Evolutionary conservation across 37 sponge, comb jelly and placozoan species (phyloP), one percentile per base, ranked within the genome.

Genomic region (Beroe forskalii): DNA sequence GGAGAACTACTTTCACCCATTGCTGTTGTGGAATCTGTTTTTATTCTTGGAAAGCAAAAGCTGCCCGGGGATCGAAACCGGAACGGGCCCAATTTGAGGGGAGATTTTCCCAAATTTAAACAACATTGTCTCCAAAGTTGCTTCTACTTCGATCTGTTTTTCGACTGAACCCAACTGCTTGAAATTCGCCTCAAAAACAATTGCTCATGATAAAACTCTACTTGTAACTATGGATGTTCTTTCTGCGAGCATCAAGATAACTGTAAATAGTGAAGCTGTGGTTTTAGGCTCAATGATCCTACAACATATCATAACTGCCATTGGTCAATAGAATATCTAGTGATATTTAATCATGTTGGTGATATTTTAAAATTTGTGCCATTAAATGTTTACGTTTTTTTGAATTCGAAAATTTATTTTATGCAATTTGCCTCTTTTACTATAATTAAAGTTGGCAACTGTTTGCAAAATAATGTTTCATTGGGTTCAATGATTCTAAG

Each of bases 201-300:
- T 93, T 23, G 67, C 96, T 31, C 90, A 76, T 1, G 89, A 91
- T 1, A 76, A 94, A 2, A 93, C 93, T 17, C 93, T 97, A 2
- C 91, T 97, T 32, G 55, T 95, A 30, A 92, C 96, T 0, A 30
- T 95, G 30, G 75, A 92, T 30, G 90, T 90, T 17, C 37, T 3
- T 20, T 92, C 90, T 0, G 90, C 61, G 20, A 90, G 28, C 0
- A 76, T 72, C 24, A 86, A 86, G 31, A 67, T 95, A 28, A 92
- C 89, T 14, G 92, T 95, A 38, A 97, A 95, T 76, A 95, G 95
- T 76, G 98, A 97, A 63, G 95, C 95, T 91, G 95, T 97, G 89
- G 94, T 94, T 17, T 90, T 97, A 35, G 93, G 93, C 63, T 92
- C 95, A 12, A 94, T 97, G 93, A 61, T 97, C 44, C 36, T 94